These are phyloP conservation scores for Mystacides longicornis DNA, from an alignment of 2,888 invertebrate genomes.

Conservation along the genomic window DNA sequence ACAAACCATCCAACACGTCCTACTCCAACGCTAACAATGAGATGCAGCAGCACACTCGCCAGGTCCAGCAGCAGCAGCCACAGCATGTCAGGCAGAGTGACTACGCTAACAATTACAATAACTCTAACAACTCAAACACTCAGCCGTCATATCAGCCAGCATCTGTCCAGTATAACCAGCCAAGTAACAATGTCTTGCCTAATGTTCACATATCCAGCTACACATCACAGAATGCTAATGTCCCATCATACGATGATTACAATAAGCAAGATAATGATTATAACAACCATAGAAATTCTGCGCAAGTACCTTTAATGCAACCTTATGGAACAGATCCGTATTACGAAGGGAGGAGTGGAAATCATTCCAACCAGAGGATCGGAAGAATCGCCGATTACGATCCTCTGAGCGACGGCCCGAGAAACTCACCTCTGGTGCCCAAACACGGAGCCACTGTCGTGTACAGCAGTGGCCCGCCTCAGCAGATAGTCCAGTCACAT, in stretches of 20 bases:
- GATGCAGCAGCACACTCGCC: conserved; percentile 24
- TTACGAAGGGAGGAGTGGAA: conserved; percentile 5
- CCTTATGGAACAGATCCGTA: conserved; percentile 12
- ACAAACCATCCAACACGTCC: conserved; percentile 20
- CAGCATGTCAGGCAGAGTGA: conserved; percentile 15
- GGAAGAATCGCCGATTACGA: conserved; percentile 77
- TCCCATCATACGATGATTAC: conserved; percentile 20
- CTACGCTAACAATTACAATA: conserved; percentile 21
- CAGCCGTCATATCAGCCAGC: conserved; percentile 24
- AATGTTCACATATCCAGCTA: conserved; percentile 25
- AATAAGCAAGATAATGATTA: conserved; percentile 9
- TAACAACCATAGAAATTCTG: conserved; percentile 9
- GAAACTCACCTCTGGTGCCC: conserved; percentile 64
- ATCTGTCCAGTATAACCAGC: conserved; percentile 29
- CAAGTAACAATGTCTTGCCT: conserved; percentile 19
- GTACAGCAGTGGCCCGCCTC: conserved; percentile 53
- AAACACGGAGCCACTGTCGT: conserved; percentile 77
- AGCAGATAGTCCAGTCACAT: conserved; percentile 30
- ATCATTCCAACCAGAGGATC: conserved; percentile 42
- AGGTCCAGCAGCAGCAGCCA: conserved; percentile 31
- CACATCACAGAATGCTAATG: conserved; percentile 11
- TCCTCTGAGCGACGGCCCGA: conserved; percentile 63
- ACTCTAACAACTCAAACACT: conserved; percentile 24
- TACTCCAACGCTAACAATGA: conserved; percentile 27
- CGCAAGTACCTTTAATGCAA: conserved; percentile 9